These are phyloP conservation scores for Lasioglossum morio DNA, from an alignment of 2,888 invertebrate genomes.

Conservation along the genomic window DNA sequence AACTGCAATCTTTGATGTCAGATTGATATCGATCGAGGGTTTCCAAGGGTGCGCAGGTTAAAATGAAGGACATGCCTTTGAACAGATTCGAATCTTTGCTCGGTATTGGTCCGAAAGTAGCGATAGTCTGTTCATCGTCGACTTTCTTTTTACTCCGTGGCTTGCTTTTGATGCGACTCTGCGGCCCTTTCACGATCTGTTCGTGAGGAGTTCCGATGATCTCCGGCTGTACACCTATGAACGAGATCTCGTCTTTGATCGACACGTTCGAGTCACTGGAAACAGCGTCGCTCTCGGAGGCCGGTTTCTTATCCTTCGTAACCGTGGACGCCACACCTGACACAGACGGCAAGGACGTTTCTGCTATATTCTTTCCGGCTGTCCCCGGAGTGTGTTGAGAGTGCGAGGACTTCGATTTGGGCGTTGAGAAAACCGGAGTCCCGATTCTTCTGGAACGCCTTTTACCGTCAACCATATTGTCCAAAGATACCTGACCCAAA, in stretches of 20 bases:
- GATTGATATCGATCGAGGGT: constrained; percentile 73
- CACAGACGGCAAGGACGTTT: constrained; percentile 67
- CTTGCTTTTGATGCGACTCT: constrained; percentile 85
- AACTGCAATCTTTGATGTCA: constrained; percentile 81
- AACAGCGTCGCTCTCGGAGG: constrained; percentile 67
- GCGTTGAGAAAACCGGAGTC: constrained; percentile 66
- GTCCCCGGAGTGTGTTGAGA: constrained; percentile 6
- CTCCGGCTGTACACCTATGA: constrained; percentile 77
- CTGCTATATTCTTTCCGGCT: constrained; percentile 29
- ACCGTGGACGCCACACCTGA: constrained; percentile 69
- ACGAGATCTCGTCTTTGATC: constrained; percentile 58
- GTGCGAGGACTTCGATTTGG: constrained; percentile 58
- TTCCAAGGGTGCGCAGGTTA: constrained; percentile 86
- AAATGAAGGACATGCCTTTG: constrained; percentile 86
- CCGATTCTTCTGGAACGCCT: constrained; percentile 74
- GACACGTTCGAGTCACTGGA: constrained; percentile 74
- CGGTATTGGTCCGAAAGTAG: constrained; percentile 86
- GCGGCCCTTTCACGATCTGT: constrained; percentile 71
- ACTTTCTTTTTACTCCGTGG: constrained; percentile 75
- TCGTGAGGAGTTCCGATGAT: constrained; percentile 73
- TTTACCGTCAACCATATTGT: constrained; percentile 79
- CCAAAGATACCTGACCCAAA: constrained; percentile 75
- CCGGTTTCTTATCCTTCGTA: constrained; percentile 48
- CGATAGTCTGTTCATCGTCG: constrained; percentile 83
- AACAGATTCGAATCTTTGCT: constrained; percentile 85